Conservation (phyloP, 1,140 invertebrate species). For the Hirudo medicinalis region DNA sequence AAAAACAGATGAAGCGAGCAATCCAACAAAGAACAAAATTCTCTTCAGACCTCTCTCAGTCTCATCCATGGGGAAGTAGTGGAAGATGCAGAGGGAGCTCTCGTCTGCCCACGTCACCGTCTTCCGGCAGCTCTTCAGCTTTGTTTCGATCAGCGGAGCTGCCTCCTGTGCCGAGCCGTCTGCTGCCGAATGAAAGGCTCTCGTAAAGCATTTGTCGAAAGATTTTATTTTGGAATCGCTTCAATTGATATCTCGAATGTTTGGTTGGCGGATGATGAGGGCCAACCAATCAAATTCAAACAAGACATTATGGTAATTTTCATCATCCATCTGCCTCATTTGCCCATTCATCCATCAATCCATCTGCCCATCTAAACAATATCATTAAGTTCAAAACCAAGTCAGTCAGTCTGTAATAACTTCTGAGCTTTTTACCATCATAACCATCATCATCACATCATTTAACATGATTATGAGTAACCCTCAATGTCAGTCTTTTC, state of each 20-base stretch:
- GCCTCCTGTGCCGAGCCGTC: neutral
- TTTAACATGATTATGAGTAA: neutral
- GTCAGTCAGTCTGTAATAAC: too few relatives aligned
- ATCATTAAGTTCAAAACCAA: too few relatives aligned
- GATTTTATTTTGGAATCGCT: constrained; percentile 1
- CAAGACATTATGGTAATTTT: too few relatives aligned
- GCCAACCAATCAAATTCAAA: neutral
- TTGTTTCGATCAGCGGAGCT: neutral
- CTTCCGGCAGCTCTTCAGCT: constrained; percentile 47
- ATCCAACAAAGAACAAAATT: constrained; percentile 11
- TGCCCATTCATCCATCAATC: constrained; percentile 6
- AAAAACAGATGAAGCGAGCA: neutral
- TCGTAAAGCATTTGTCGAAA: neutral
- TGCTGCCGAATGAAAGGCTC: neutral
- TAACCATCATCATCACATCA: too few relatives aligned
- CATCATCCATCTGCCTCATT: neutral
- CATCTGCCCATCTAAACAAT: neutral
- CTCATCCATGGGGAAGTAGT: constrained; percentile 82
- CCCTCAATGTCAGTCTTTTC: constrained; percentile 5
- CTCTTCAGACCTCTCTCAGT: constrained; percentile 56
- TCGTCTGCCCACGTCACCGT: constrained; percentile 67
- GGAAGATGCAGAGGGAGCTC: constrained; percentile 55
- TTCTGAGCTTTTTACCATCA: too few relatives aligned
- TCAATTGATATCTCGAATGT: too few relatives aligned
- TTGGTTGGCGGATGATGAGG: too few relatives aligned